Conservation (phyloP, 2,797 vertebrate genomes). For the Tenualosa thibaudeaui region DNA sequence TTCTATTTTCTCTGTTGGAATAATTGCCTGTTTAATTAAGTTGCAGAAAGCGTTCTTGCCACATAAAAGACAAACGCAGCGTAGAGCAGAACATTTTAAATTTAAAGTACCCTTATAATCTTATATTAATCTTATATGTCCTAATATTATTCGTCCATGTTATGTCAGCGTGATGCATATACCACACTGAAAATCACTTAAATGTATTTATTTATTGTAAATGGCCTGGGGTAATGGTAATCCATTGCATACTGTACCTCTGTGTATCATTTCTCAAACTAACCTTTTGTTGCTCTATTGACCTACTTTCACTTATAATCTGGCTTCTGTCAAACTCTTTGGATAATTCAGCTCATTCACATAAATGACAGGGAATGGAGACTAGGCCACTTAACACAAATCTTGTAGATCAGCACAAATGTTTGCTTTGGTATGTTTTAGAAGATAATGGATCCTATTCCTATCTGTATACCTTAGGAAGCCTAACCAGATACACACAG, state of each 20-base stretch:
- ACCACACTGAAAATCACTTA: neutral
- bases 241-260: neutral
- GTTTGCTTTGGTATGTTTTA: neutral
- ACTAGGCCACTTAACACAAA: slow-evolving; percentile 12
- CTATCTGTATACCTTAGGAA: neutral
- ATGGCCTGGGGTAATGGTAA: neutral
- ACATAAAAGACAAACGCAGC: no score
- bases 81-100: no score
- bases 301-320: slow-evolving; percentile 28
- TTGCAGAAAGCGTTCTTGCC: no score
- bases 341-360: neutral
- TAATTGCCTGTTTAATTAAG: no score
- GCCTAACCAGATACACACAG: slow-evolving; percentile 15
- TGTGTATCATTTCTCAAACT: neutral
- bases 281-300: slow-evolving; percentile 35
- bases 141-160: no score
- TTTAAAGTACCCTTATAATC: no score
- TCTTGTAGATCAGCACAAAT: neutral
- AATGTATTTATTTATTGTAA: neutral
- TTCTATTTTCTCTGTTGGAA: no score
- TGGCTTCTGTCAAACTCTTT: neutral
- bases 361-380: neutral
- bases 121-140: no score
- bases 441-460: neutral
- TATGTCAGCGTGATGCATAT: neutral